Conservation (phyloP, 2,888 invertebrate genomes). For the Drosophila helvetica region DNA sequence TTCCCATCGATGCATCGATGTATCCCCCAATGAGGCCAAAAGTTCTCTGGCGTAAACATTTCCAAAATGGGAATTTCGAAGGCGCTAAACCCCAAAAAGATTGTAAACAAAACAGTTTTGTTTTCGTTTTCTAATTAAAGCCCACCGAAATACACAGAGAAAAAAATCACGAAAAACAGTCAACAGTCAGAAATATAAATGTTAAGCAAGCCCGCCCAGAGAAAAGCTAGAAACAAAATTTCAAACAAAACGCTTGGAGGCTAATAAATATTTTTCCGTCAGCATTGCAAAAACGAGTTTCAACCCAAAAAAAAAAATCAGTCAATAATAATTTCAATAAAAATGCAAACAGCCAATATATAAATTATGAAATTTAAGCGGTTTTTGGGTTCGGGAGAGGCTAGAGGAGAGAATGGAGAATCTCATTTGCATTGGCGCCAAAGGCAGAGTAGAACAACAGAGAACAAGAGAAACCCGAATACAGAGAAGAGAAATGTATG, state of each 20-base stretch:
- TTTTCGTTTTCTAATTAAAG: conserved; percentile 42
- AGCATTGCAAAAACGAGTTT: conserved; percentile 55
- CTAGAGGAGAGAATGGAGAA: neutral
- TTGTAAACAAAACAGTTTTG: conserved; percentile 44
- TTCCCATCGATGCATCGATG: conserved; percentile 6
- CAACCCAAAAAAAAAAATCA: conserved; percentile 28
- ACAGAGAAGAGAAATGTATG: conserved; percentile 46
- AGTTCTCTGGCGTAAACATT: conserved; percentile 46
- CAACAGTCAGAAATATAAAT: conserved; percentile 2
- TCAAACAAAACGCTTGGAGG: neutral
- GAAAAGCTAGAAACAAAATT: neutral
- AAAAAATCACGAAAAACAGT: conserved; percentile 2
- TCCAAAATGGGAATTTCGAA: conserved; percentile 7
- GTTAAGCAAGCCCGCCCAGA: neutral
- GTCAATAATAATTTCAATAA: conserved; percentile 47
- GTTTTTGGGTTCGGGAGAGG: conserved; percentile 31
- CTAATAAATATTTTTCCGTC: conserved; percentile 54
- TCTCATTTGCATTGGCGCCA: conserved; percentile 78
- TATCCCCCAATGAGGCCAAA: conserved; percentile 4
- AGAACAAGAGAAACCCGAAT: neutral
- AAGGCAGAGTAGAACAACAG: conserved; percentile 3
- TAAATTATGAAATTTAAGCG: conserved; percentile 64
- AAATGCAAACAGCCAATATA: conserved; percentile 64
- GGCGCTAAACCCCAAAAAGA: conserved; percentile 39
- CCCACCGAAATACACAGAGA: conserved; percentile 26